These are phyloP conservation scores for Cochlearius cochlearius DNA, from an alignment of 2,113 vertebrate species.

Conservation along the genomic window DNA sequence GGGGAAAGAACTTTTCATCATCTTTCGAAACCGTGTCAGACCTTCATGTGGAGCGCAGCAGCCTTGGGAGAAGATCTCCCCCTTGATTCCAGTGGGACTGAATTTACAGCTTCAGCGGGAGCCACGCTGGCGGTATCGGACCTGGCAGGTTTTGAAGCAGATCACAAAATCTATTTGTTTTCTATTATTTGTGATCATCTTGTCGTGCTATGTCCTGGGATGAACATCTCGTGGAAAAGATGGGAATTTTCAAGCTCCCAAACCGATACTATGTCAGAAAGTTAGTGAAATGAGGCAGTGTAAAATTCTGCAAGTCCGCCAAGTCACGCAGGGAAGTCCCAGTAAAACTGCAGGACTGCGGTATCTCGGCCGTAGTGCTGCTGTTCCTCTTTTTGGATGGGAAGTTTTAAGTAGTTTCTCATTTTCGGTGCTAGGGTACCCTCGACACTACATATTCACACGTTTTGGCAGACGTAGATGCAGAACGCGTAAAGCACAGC, in stretches of 20 bases:
- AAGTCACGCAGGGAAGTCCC: background rate
- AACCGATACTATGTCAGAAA: background rate
- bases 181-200: background rate
- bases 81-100: background rate
- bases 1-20: background rate
- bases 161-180: background rate
- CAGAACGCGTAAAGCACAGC: background rate
- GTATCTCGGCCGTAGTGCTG: background rate
- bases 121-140: no score
- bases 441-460: accelerated
- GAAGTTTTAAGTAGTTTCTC: background rate
- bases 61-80: background rate
- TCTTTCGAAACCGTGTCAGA: background rate
- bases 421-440: background rate
- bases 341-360: background rate
- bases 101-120: background rate
- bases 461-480: background rate
- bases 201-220: background rate
- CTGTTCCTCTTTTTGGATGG: background rate
- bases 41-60: background rate
- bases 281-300: background rate
- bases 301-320: background rate
- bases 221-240: background rate
- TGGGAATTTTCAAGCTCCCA: background rate
- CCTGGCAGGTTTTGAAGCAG: background rate